Percentiles rank a stretch among this genome's conserved stretches.
Conservation (phyloP, 2,113 vertebrate species). For the Oncorhynchus nerka region DNA sequence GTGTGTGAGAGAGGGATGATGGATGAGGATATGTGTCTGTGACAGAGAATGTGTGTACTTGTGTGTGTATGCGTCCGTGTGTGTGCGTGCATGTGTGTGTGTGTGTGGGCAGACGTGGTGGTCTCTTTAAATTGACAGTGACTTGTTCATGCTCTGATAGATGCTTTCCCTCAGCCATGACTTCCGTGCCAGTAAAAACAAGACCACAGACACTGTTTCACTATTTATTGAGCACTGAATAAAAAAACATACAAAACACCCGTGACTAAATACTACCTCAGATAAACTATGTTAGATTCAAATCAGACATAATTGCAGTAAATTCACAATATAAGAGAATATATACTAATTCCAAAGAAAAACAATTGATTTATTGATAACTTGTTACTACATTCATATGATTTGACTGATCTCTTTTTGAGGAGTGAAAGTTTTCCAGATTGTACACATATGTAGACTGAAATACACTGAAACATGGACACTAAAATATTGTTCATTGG, state of each 20-base stretch:
- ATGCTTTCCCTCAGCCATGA: conserved; percentile 1
- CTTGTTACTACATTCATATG: background rate
- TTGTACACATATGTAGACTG: too few species aligned
- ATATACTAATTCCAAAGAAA: background rate
- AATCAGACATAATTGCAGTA: background rate
- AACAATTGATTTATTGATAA: background rate
- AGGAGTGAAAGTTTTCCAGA: background rate
- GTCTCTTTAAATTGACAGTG: conserved; percentile 9
- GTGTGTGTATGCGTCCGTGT: background rate
- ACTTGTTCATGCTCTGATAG: background rate
- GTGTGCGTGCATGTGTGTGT: background rate
- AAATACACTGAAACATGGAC: too few species aligned
- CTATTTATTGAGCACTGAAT: conserved; percentile 9
- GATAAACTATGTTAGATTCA: conserved; percentile 6
- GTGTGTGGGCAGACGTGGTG: background rate
- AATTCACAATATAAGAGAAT: conserved; percentile 8
- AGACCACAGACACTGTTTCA: conserved; percentile 1
- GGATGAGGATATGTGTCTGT: background rate
- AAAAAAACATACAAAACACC: conserved; percentile 9
- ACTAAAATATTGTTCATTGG: too few species aligned
- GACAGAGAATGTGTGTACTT: background rate
- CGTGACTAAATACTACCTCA: background rate
- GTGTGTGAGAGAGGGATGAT: conserved; percentile 1
- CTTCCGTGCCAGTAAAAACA: background rate
- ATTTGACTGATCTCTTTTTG: background rate